Base-by-base conservation (phyloP, 2,888 invertebrate genomes). In the Dichetophora obliterata region DNA sequence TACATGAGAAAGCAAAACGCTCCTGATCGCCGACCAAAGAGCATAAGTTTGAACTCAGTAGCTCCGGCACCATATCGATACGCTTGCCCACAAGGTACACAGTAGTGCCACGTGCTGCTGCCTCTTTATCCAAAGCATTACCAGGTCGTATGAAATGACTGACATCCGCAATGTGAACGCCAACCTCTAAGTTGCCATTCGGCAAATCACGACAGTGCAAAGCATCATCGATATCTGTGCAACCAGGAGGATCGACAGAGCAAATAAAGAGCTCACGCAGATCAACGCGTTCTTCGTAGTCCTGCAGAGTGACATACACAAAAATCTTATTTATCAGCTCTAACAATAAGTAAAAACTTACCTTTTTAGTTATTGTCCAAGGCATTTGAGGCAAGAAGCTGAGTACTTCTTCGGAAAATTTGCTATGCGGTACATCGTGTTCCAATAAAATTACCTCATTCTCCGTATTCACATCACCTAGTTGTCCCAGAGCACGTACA, bases 181-280 rank as follows among this genome's bases (percentile, higher is more conserved):
- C 99, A 66, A 98, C 94, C 90, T 97, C 95, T 66, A 92, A 91
- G 83, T 93, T 93, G 4, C 94, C 94, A 85, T 94, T 94, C 0
- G 91, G 91, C 27, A 98, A 89, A 54, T 91, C 90, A 24, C 93
- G 91, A 83, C 98, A 98, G 89, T 99, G 99, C 2, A 99, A 90
- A 0, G 99, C 99, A 89, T 99, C 99, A 87, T 99, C 99, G 80
- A 99, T 99, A 88, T 99, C 99, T 0, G 99, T 99, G 88, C 99
- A 99, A 0, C 99, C 99, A 0, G 98, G 97, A 3, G 99, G 99
- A 91, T 99, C 98, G 0, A 99, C 98, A 0, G 98, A 98, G 86
- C 98, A 99, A 61, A 99, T 93, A 84, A 93, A 93, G 4, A 97
- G 87, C 75, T 95, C 91, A 14, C 98, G 93, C 1, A 99, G 90